phyloP scores from a whole-genome alignment of 2,888 invertebrate genomes.

The Tenthredo notha region DNA sequence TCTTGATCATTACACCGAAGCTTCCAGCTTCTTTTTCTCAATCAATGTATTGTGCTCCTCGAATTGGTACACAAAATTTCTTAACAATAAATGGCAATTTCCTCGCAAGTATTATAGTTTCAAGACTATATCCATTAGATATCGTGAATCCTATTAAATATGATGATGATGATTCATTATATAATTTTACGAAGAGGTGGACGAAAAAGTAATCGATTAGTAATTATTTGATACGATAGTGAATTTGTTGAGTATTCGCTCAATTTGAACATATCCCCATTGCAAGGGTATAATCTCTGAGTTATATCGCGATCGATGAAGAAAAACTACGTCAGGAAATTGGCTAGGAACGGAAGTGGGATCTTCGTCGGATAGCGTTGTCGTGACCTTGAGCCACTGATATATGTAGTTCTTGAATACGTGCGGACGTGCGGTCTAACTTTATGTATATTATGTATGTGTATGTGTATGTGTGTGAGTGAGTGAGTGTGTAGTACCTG shows the following conservation, averaged over 20 bases:
- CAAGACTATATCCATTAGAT: background rate
- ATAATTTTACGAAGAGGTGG: background rate
- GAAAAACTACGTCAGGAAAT: constrained; percentile 26
- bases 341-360: background rate
- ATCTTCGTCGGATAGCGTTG: constrained; percentile 9
- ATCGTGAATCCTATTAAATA: background rate
- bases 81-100: background rate
- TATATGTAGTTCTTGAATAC: constrained; percentile 1
- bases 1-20: background rate
- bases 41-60: background rate
- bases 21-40: background rate
- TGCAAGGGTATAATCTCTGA: background rate
- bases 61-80: background rate
- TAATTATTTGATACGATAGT: background rate
- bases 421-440: constrained; percentile 7
- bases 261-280: background rate
- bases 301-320: background rate
- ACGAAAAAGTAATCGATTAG: background rate
- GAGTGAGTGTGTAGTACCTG: background rate
- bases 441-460: background rate
- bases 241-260: background rate
- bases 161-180: background rate
- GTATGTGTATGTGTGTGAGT: background rate
- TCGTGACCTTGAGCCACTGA: constrained; percentile 37
- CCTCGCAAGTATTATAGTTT: background rate